phyloP scores from a whole-genome alignment of 1,140 invertebrate genomes.

The Leptopilina boulardi region DNA sequence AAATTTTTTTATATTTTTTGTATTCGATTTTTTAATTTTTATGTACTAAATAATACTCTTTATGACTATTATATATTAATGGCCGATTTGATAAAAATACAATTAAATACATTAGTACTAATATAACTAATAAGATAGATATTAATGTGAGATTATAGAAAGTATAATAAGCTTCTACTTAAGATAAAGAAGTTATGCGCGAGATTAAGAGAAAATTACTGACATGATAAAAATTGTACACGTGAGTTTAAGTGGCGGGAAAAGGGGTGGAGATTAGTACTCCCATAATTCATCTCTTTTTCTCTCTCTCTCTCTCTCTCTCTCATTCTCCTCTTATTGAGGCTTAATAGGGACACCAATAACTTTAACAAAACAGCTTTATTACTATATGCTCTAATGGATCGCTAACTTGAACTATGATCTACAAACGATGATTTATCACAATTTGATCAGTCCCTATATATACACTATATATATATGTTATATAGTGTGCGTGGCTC shows the following conservation, averaged over 20 bases:
- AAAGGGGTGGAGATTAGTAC: conserved; percentile 5
- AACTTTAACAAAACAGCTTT: conserved; percentile 48
- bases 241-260: conserved; percentile 1
- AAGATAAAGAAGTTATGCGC: conserved; percentile 13
- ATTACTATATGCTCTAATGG: conserved; percentile 38
- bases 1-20: too few relatives aligned
- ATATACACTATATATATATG: too few relatives aligned
- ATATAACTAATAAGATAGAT: conserved; percentile 9
- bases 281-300: conserved; percentile 18
- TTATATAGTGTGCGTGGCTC: neutral
- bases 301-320: conserved; percentile 10
- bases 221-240: neutral
- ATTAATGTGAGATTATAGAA: conserved; percentile 1
- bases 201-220: conserved; percentile 13
- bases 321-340: conserved; percentile 12
- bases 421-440: conserved; percentile 44
- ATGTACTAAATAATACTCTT: too few relatives aligned
- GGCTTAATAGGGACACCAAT: conserved; percentile 44
- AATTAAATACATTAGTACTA: neutral
- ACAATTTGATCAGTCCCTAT: conserved; percentile 34
- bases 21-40: too few relatives aligned
- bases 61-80: too few relatives aligned
- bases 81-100: neutral
- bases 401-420: conserved; percentile 36
- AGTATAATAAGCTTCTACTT: conserved; percentile 14